A percentile compares a stretch with the other conserved stretches of the same genome.
These are phyloP conservation scores for Apotomis betuletana DNA, from an alignment of 2,888 invertebrate species.

Conservation along the genomic window DNA sequence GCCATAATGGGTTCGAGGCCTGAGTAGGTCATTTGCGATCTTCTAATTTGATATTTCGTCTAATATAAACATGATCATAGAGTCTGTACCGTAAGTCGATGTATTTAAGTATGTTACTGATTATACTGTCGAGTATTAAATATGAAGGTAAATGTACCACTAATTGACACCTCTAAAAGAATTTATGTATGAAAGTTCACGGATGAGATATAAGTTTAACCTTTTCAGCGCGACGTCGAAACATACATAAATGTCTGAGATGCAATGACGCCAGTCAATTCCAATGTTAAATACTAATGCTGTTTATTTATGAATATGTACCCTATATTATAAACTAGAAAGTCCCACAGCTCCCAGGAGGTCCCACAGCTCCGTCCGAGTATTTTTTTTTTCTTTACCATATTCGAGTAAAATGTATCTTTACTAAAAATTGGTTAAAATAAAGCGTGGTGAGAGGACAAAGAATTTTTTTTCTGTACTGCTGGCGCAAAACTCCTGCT, in stretches of 20 bases:
- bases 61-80: not conserved
- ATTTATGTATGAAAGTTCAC: not conserved
- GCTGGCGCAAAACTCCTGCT: no score
- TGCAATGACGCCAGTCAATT: not conserved
- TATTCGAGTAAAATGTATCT: no score
- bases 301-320: not conserved
- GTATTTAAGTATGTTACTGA: not conserved
- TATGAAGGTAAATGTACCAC: not conserved
- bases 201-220: not conserved
- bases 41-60: not conserved
- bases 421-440: no score
- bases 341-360: no score
- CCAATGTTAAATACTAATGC: not conserved
- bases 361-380: no score
- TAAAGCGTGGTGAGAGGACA: no score
- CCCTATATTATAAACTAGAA: no score
- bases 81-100: not conserved
- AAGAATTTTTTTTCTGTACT: no score
- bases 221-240: not conserved
- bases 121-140: not conserved
- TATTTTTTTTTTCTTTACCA: no score
- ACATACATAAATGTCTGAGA: not conserved
- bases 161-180: not conserved
- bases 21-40: slow-evolving; percentile 7
- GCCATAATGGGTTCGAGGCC: slow-evolving; percentile 28